A percentile compares a stretch with the other conserved stretches of the same genome.
These are phyloP conservation scores for Erynnis tages DNA, from an alignment of 2,888 invertebrate genomes.

Conservation along the genomic window DNA sequence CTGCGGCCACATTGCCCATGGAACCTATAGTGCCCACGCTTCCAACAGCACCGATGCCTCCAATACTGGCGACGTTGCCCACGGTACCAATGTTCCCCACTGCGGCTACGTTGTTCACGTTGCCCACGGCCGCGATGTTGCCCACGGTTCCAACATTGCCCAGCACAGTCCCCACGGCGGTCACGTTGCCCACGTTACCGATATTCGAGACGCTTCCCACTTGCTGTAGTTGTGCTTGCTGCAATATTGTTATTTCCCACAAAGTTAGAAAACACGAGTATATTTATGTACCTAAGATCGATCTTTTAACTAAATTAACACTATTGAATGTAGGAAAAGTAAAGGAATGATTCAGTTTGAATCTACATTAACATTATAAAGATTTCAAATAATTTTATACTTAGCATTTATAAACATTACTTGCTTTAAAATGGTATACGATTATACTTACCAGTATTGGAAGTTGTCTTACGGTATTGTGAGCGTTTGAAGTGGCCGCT, in stretches of 20 bases:
- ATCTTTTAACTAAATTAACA: no score
- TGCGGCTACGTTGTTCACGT: constrained; percentile 37
- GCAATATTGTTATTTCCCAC: no score
- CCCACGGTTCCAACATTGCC: constrained; percentile 42
- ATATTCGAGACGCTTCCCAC: constrained; percentile 45
- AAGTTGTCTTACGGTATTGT: constrained; percentile 78
- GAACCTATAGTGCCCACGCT: constrained; percentile 43
- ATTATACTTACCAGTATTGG: constrained; percentile 84
- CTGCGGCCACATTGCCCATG: constrained; percentile 38
- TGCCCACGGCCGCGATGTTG: constrained; percentile 44
- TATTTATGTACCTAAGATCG: no score
- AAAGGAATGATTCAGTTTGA: no score
- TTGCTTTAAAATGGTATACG: background rate
- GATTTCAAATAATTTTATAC: no score
- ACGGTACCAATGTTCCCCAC: constrained; percentile 48
- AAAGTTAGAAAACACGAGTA: no score
- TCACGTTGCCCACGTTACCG: constrained; percentile 38
- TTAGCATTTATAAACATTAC: background rate
- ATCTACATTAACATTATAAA: no score
- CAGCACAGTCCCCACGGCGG: constrained; percentile 47
- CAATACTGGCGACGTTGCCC: constrained; percentile 34
- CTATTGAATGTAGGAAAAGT: no score
- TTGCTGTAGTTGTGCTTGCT: constrained; percentile 87
- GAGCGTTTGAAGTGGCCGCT: constrained; percentile 68
- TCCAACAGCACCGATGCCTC: constrained; percentile 44